Base-by-base conservation (phyloP, 2,113 vertebrate genomes). In the Oncorhynchus masou region DNA sequence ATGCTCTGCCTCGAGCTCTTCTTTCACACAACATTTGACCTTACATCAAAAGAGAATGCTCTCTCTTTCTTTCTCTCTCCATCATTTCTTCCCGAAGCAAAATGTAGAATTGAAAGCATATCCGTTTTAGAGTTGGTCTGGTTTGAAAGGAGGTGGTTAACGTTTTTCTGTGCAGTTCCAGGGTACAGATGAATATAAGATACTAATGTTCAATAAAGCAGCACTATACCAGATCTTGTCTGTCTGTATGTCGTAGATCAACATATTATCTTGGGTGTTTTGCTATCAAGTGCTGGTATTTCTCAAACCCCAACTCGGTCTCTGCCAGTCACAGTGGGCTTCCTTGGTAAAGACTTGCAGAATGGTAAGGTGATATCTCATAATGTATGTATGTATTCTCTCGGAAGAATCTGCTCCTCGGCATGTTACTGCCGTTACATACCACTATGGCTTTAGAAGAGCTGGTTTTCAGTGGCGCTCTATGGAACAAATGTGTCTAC, bases 301-400 rank as follows among this genome's bases (percentile, higher is more conserved):
- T 75, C 74, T 9, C 51, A 54, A 16, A 54, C 4, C 51, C 19
- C 19, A 68, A 15, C 31, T 68, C 19, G 3, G 11, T 19, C 31
- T 68, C 16, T 34, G 5, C 29, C 67, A 57, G 51, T 48, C 57
- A 19, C 51, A 76, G 54, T 65, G 24, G 16, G 60, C 59, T 71
- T 71, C 51, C 51, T 54, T 54, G 66, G 59, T 68, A 68, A 66
- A 70, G 69, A 48, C 31, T 31, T 24, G 34, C 59, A 19, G 51
- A 62, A 25, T 3, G 64, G 81, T 85, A 89, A 90, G 70, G 31
- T 1, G 85, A 88, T 81, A 68, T 60, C 64, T 70, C 75, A 4
- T 82, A 13, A 84, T 82, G 75, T 78, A 27, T 77, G 48, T 7
- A 83, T 81, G 74, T 74, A 24, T 75, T 19, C 54, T n/a, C 22